Evolutionary conservation across 1,140 invertebrate species (phyloP), one percentile per base, ranked within the genome.

Genomic region (Bombus breviceps): DNA sequence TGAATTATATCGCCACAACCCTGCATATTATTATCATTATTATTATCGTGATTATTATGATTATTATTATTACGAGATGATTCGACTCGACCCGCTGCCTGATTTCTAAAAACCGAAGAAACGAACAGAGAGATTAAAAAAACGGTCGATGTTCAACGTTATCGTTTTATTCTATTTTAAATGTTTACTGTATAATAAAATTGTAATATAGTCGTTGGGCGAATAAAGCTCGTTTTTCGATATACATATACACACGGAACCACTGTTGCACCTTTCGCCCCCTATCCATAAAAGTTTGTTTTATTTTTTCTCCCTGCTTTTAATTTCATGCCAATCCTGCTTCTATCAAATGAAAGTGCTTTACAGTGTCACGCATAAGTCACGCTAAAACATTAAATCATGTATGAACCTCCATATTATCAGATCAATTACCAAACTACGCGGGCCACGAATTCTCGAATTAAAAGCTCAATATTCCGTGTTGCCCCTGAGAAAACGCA

Each of bases 171-270:
- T 88, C 92, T 89, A 90, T 94, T 94, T 94, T 94, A 92, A 94
- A 93, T 94, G 93, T 94, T 94, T 94, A 94, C 90, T 94, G 93
- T 94, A 94, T 86, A 77, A 94, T 94, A 94, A 92, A 85, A 93
- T 94, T 94, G 94, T 94, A 94, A 94, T 94, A 94, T 94, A 94
- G 89, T 92, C 91, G 93, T 94, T 94, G 93, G 88, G 92, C 92
- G 91, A 94, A 94, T 94, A 94, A 94, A 94, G 93, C 93, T 94
- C 94, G 89, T 93, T 94, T 94, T 94, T 92, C 89, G 72, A 91
- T 82, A 89, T 90, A 89, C 18, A 53, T 53, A 22, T 75, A 80
- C 53, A 53, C 43, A 47, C 47, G 57, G 6, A 32, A 18, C 39
- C 9, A 22, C 9, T 25, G 3, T 15, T 39, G 28, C 6, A n/a